Evolutionary conservation across 2,797 vertebrate species (phyloP).

Genomic region (Melanotaenia boesemani): DNA sequence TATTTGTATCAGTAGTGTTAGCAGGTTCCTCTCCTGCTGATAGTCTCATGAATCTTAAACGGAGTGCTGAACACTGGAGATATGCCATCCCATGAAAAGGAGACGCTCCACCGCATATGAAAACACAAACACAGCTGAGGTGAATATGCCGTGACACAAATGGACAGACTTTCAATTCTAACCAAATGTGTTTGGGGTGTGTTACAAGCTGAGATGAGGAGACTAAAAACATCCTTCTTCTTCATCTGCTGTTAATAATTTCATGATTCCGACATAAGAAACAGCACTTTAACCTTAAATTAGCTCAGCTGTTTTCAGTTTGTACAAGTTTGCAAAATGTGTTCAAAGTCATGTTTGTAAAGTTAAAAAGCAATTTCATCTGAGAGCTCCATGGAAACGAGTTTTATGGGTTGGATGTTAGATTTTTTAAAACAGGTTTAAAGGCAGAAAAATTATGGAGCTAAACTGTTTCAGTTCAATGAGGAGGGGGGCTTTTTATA

Average conservation of each 20-base stretch:
- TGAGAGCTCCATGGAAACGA: too few relatives aligned
- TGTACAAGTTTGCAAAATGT: not conserved
- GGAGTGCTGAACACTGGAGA: constrained; percentile 26
- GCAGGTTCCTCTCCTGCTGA: constrained; percentile 38
- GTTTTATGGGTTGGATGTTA: too few relatives aligned
- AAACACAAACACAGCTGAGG: not conserved
- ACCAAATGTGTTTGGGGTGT: not conserved
- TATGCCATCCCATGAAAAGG: constrained; percentile 9
- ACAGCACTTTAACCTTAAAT: not conserved
- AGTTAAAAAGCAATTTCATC: too few relatives aligned
- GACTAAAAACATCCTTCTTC: not conserved
- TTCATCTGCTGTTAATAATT: not conserved
- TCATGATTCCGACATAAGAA: not conserved
- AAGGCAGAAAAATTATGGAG: too few relatives aligned
- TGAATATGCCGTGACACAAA: not conserved
- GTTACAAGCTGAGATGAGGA: not conserved
- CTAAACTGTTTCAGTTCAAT: too few relatives aligned
- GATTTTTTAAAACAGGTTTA: too few relatives aligned
- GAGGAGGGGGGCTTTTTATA: too few relatives aligned
- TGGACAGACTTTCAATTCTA: not conserved
- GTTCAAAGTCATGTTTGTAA: not conserved
- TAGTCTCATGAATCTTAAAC: constrained; percentile 67
- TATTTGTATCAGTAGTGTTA: constrained; percentile 40
- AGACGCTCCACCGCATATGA: not conserved
- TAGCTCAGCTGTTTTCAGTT: not conserved